Percentiles rank a stretch among this genome's conserved stretches.
These are phyloP conservation scores for Hippocampus barbouri DNA, from an alignment of 2,113 vertebrate species.

Conservation along the genomic window DNA sequence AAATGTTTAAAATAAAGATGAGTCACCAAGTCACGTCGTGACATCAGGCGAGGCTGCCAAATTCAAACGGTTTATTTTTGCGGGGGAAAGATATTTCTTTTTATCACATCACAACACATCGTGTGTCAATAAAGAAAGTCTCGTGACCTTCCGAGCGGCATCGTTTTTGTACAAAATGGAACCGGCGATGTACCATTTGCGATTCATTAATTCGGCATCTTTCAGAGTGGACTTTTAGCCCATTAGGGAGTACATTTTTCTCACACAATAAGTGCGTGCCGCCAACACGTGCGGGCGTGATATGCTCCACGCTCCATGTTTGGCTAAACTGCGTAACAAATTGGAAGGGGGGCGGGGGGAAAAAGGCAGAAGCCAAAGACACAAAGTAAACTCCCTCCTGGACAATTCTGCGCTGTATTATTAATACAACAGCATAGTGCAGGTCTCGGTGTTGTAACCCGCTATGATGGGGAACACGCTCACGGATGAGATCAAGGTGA, in stretches of 20 bases:
- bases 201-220: conserved; percentile 18
- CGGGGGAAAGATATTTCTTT: not conserved
- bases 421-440: conserved; percentile 62
- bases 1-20: no score
- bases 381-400: conserved; percentile 66
- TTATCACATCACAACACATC: not conserved
- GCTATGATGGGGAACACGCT: conserved; percentile 65
- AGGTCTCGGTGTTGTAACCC: conserved; percentile 56
- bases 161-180: not conserved
- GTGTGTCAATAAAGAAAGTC: not conserved
- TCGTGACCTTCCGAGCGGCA: not conserved
- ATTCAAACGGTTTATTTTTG: no score
- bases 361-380: conserved; percentile 38
- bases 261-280: conserved; percentile 32
- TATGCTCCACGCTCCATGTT: conserved; percentile 59
- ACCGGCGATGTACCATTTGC: not conserved
- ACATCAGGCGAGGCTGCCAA: no score
- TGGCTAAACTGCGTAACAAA: conserved; percentile 77
- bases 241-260: conserved; percentile 5
- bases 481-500: conserved; percentile 71
- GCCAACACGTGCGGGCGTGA: conserved; percentile 26
- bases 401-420: conserved; percentile 72
- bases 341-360: conserved; percentile 26
- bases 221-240: not conserved
- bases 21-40: no score